A percentile compares a stretch with the other conserved stretches of the same genome.
These are phyloP conservation scores for Tonatia bakeri DNA, from an alignment of 2,113 vertebrate genomes.

Conservation along the genomic window DNA sequence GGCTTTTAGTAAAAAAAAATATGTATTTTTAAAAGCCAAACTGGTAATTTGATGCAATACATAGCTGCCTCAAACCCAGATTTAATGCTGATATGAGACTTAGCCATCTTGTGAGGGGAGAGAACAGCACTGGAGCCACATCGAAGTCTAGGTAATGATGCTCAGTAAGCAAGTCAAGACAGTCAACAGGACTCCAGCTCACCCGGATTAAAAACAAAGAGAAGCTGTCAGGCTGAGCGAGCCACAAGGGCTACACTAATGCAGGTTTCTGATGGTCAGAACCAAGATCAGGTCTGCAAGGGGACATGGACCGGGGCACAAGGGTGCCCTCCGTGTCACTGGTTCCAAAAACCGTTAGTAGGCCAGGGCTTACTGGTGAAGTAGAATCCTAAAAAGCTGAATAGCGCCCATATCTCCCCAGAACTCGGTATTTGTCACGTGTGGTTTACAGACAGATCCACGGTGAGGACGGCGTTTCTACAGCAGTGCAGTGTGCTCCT, in stretches of 20 bases:
- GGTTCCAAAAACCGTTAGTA: neutral
- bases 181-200: neutral
- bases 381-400: neutral
- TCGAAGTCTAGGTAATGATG: neutral
- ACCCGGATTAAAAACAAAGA: neutral
- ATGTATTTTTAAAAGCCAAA: neutral
- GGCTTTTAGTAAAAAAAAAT: neutral
- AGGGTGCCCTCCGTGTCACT: neutral
- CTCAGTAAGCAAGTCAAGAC: neutral
- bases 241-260: neutral
- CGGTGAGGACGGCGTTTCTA: neutral
- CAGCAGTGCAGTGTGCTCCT: neutral
- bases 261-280: neutral
- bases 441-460: neutral
- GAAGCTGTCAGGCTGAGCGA: neutral
- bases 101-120: neutral
- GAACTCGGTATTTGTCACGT: neutral
- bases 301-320: neutral
- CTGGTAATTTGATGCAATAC: neutral
- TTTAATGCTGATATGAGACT: neutral
- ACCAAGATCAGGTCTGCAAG: neutral
- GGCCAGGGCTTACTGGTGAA: neutral
- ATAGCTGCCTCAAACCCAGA: neutral
- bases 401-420: neutral
- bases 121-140: neutral